Base-by-base conservation (phyloP, 2,888 invertebrate species). In the Conus canariensis region DNA sequence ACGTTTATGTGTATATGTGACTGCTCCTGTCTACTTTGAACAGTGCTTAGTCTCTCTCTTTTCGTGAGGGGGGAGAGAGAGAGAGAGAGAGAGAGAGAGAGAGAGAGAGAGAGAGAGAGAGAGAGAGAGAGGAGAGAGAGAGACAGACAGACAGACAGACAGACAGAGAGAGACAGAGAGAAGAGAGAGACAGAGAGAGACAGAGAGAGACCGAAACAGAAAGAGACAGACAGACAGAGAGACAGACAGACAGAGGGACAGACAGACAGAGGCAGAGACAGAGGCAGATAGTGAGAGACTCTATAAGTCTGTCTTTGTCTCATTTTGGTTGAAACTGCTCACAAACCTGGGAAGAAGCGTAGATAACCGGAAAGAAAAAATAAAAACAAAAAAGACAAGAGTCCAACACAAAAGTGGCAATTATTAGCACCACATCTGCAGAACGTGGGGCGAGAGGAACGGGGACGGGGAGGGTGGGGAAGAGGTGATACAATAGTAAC, bases 101-200 rank as follows among this genome's bases (percentile, higher is more conserved):
- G 25, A 77, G 77, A 77, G 77, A 77, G 77, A 77, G 77, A 77
- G 77, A 77, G 77, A 77, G 77, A 77, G 25, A 77, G 77, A 77
- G 77, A 77, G 77, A 77, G 25, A 25, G 25, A 25, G 25, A 1
- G 5, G 30, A 77, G 77, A 77, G 25, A 77, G 77, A 77, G 25
- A 77, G 77, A 25, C 0, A 25, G 77, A 77, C 2, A 77, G 77
- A 77, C 2, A 77, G 77, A n/a, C 30, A 77, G n/a, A 77, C 0
- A 77, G 77, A 77, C 25, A 25, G 25, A 77, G 14, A 77, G 77
- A 77, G 25, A 77, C 25, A 74, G 12, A 25, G 77, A 77, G 3
- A 25, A 74, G 30, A 77, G 77, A 80, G 77, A 80, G 77, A 30
- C 45, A 80, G 77, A 80, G 30, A 30, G 7, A 80, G 77, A 80